Conservation (phyloP, 2,888 invertebrate genomes). For the Physocephala rufipes region DNA sequence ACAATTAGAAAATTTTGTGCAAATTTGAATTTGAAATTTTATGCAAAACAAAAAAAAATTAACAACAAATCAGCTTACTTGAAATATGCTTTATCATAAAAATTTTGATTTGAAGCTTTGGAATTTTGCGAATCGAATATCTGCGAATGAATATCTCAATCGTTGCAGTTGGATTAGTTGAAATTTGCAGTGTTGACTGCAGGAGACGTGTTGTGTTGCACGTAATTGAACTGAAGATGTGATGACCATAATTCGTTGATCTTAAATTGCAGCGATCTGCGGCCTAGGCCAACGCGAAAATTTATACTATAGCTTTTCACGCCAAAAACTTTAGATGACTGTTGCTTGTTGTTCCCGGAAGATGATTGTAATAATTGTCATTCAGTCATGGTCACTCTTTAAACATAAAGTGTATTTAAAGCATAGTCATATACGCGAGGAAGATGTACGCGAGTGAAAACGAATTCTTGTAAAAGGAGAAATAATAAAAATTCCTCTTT, state of each 20-base stretch:
- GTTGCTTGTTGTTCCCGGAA: conserved; percentile 3
- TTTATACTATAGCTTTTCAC: conserved; percentile 4
- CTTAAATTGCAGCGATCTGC: conserved; percentile 11
- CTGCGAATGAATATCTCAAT: conserved; percentile 1
- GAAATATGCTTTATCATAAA: conserved; percentile 16
- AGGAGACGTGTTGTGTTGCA: conserved; percentile 17
- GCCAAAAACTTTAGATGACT: conserved; percentile 20
- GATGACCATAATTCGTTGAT: conserved; percentile 13
- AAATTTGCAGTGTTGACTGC: conserved; percentile 34
- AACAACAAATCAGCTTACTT: conserved; percentile 35
- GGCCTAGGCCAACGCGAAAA: conserved; percentile 9
- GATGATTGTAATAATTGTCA: conserved; percentile 24
- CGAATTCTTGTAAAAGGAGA: too few relatives aligned
- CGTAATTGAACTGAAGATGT: conserved; percentile 28
- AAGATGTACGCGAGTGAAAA: too few relatives aligned
- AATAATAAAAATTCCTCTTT: too few relatives aligned
- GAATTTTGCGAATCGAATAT: conserved; percentile 16
- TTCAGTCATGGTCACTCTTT: background rate
- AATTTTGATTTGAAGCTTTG: conserved; percentile 15
- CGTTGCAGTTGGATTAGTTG: conserved; percentile 24
- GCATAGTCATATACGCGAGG: too few relatives aligned
- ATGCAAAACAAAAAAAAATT: conserved; percentile 21
- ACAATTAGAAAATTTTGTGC: conserved; percentile 14
- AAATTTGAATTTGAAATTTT: conserved; percentile 4
- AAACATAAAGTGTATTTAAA: too few relatives aligned